Evolutionary conservation across 2,113 vertebrate genomes (phyloP), one percentile per base, ranked within the genome.

Genomic region (Athene cunicularia): DNA sequence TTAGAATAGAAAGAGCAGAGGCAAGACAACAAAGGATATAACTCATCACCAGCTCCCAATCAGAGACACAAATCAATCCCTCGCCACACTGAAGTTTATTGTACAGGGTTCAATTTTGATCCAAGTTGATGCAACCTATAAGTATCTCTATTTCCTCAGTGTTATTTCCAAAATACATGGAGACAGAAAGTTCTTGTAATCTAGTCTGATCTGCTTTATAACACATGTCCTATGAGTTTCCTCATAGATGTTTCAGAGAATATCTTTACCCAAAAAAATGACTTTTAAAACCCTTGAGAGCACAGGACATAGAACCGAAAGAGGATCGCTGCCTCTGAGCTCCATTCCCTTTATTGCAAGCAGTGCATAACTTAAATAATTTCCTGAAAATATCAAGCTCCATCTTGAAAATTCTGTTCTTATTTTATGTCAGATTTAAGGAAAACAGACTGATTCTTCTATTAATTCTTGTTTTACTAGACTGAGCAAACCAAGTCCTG

Each of bases 401-500:
- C 8, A 35, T 33, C 22, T 53, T 53, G 35, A 53, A 88, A 53
- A 5, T 5, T 1, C 13, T 62, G 14, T 21, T 74, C 23, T 58
- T 41, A 53, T 45, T 35, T 62, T 30, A 32, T n/a, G 7, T 41
- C 8, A 71, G 35, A 33, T 47, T 62, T 81, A 59, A 20, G 9
- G 18, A 41, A 55, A 84, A 45, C 3, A 26, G 7, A 20, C 8
- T 0, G 0, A 9, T 56, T 77, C 21, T 74, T 56, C 20, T 37
- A 5, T 5, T n/a, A 23, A 23, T 72, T 35, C 6, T 43, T 72
- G 1, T 50, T 86, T 60, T 80, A 13, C 7, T 23, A 52, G 21
- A 24, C 5, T 26, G 17, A 60, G 10, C 0, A 35, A 30, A 27
- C 4, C 12, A 49, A 52, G 8, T 18, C 11, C 13, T 37, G 6